These are phyloP conservation scores for Meles meles DNA, from an alignment of 2,113 vertebrate species.

Conservation along the genomic window DNA sequence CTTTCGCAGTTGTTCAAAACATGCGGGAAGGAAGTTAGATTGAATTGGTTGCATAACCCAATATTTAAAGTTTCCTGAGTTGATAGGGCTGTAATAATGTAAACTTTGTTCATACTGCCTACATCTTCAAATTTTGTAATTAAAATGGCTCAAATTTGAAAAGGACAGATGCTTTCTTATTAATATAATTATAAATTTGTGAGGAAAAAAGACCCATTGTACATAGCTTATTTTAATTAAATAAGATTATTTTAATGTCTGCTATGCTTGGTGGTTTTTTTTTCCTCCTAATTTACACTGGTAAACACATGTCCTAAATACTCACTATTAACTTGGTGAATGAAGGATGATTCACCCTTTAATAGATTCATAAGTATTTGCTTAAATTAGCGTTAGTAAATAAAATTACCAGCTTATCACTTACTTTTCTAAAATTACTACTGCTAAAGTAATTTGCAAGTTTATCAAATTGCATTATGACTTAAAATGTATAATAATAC, in stretches of 20 bases:
- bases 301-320: slow-evolving; percentile 54
- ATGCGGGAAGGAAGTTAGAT: slow-evolving; percentile 51
- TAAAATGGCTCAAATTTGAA: background rate
- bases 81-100: background rate
- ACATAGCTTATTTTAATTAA: slow-evolving; percentile 38
- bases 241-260: background rate
- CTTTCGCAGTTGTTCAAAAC: slow-evolving; percentile 58
- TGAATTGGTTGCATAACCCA: slow-evolving; percentile 49
- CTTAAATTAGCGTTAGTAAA: slow-evolving; percentile 69
- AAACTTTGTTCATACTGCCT: background rate
- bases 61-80: slow-evolving; percentile 59
- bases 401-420: slow-evolving; percentile 68
- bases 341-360: slow-evolving; percentile 47
- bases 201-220: background rate
- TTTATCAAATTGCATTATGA: slow-evolving; percentile 45
- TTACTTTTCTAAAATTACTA: slow-evolving; percentile 62
- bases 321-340: slow-evolving; percentile 39
- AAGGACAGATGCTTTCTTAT: background rate
- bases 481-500: slow-evolving; percentile 23
- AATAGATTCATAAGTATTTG: slow-evolving; percentile 68
- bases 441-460: slow-evolving; percentile 59
- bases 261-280: background rate
- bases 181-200: background rate
- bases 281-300: background rate
- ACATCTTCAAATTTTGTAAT: background rate